Conservation (phyloP, 1,140 invertebrate species). For the Trichogramma pretiosum region DNA sequence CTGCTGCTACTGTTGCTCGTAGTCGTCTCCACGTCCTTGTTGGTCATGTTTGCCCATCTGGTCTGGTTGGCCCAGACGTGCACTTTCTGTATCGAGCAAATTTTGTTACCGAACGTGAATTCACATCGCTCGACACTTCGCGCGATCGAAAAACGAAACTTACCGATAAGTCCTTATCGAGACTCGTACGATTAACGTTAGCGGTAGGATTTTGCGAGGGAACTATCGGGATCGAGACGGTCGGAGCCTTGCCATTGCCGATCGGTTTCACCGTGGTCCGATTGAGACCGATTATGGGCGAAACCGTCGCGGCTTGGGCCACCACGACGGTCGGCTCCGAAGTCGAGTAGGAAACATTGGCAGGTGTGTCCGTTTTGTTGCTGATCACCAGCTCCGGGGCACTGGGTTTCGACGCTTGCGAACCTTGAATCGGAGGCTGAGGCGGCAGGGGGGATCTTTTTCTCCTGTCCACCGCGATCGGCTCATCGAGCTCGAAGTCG, state of each 20-base stretch:
- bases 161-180: too few relatives aligned
- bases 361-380: slow-evolving; percentile 2
- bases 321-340: slow-evolving; percentile 2
- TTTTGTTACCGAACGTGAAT: background rate
- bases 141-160: background rate
- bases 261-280: too few relatives aligned
- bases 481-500: background rate
- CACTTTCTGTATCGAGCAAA: slow-evolving; percentile 8
- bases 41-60: slow-evolving; percentile 19
- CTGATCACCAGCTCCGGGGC: slow-evolving; percentile 1
- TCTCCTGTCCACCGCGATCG: background rate
- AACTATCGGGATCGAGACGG: too few relatives aligned
- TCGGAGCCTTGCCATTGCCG: too few relatives aligned
- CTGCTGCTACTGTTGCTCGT: background rate
- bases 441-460: background rate
- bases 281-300: too few relatives aligned
- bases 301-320: background rate
- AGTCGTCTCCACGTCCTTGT: background rate
- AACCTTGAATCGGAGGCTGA: background rate
- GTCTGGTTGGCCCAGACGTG: slow-evolving; percentile 26
- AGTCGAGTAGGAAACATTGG: slow-evolving; percentile 19
- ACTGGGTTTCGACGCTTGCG: background rate
- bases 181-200: too few relatives aligned
- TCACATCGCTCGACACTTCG: background rate
- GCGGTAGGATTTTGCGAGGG: too few relatives aligned